These are phyloP conservation scores for Cydia amplana DNA, from an alignment of 1,140 invertebrate species.

Conservation along the genomic window DNA sequence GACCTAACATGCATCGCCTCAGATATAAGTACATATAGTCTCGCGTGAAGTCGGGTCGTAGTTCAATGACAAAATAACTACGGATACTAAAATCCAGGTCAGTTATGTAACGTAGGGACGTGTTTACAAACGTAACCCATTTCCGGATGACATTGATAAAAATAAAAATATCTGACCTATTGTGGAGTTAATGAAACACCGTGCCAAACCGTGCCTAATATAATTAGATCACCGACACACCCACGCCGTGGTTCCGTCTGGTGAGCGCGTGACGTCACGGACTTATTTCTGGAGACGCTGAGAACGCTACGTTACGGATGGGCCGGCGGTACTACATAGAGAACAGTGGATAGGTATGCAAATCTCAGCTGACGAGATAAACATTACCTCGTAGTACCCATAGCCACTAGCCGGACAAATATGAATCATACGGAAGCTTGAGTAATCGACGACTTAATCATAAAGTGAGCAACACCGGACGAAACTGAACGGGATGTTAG, in stretches of 20 bases:
- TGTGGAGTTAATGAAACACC: constrained; percentile 43
- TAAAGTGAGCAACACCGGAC: constrained; percentile 5
- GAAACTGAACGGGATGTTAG: constrained; percentile 5
- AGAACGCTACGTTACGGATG: not conserved
- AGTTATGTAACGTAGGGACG: constrained; percentile 6
- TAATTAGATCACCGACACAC: constrained; percentile 55
- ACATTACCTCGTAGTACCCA: not conserved
- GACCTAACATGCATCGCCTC: not conserved
- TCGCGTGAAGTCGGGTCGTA: not conserved
- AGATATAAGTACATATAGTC: too few species aligned
- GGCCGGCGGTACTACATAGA: not conserved
- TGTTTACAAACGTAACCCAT: constrained; percentile 8
- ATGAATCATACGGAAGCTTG: constrained; percentile 23
- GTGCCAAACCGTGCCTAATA: constrained; percentile 44
- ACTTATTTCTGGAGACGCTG: constrained; percentile 45
- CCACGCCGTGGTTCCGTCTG: constrained; percentile 50
- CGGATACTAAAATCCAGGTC: not conserved
- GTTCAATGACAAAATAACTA: constrained; percentile 19
- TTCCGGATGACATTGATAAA: not conserved
- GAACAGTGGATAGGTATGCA: not conserved
- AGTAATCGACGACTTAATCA: constrained; percentile 1
- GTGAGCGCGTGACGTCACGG: constrained; percentile 48
- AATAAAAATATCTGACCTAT: constrained; percentile 49
- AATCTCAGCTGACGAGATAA: constrained; percentile 26
- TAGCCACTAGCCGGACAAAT: not conserved